Evolutionary conservation across 1,140 invertebrate species (phyloP).

Genomic region (Bathynomus jamesi): DNA sequence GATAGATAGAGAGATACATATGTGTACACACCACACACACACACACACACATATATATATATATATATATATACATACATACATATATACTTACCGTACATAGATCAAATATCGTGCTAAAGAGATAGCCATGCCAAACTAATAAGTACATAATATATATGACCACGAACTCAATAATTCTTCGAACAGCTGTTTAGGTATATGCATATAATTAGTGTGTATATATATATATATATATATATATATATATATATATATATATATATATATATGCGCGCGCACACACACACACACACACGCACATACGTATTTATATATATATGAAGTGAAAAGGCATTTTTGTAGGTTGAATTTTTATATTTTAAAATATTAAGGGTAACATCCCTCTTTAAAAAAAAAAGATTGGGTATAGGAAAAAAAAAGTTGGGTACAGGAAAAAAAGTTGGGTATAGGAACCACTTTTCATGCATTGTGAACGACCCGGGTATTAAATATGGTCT

Average conservation of each 20-base stretch:
- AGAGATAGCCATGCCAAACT: no score
- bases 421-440: no score
- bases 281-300: neutral
- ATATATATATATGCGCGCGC: neutral
- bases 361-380: neutral
- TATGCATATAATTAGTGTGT: neutral
- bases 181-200: neutral
- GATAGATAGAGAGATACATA: neutral
- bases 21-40: neutral
- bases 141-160: no score
- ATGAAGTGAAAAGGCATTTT: no score
- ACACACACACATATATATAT: neutral
- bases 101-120: no score
- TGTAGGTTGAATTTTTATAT: neutral
- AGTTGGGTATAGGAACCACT: no score
- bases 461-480: no score
- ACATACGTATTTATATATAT: neutral
- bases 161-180: neutral
- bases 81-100: neutral
- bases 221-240: neutral
- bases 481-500: no score
- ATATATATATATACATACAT: neutral
- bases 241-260: constrained; percentile 3
- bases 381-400: neutral
- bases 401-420: neutral